These are phyloP conservation scores for Craterocephalus amniculus DNA, from an alignment of 2,797 vertebrate genomes.

Conservation along the genomic window DNA sequence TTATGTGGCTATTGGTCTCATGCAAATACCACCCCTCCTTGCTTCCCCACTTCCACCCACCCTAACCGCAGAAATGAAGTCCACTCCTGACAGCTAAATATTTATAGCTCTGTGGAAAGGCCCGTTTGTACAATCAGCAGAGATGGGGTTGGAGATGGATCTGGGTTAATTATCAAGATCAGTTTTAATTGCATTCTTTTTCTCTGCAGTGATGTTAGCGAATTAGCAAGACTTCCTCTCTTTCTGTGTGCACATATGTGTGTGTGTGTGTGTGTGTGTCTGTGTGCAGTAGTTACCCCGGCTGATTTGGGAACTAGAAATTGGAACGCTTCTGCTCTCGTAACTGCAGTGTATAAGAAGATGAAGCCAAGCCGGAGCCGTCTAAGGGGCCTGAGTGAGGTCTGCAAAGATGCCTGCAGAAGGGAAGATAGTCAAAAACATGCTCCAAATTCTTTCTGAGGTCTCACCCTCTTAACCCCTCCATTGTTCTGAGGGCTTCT, in stretches of 20 bases:
- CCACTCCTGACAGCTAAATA: constrained; percentile 72
- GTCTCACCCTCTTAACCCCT: constrained; percentile 78
- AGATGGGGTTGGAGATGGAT: constrained; percentile 74
- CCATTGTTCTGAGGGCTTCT: constrained; percentile 71
- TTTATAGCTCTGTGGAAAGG: constrained; percentile 72
- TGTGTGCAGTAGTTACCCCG: constrained; percentile 16
- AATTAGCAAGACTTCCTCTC: constrained; percentile 59
- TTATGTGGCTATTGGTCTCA: constrained; percentile 59
- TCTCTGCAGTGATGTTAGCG: constrained; percentile 63
- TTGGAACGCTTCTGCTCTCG: constrained; percentile 42
- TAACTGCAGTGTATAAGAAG: constrained; percentile 62
- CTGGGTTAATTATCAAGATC: constrained; percentile 78
- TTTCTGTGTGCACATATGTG: constrained; percentile 20
- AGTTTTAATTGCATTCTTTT: constrained; percentile 78
- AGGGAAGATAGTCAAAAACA: constrained; percentile 73
- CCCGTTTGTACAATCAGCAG: constrained; percentile 74
- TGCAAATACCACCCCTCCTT: constrained; percentile 33
- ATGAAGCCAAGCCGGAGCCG: constrained; percentile 54
- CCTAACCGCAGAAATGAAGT: constrained; percentile 65
- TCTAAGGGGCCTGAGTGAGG: constrained; percentile 41
- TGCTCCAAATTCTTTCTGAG: constrained; percentile 73
- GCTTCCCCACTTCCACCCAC: constrained; percentile 52
- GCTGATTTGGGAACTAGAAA: constrained; percentile 46
- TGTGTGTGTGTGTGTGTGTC: constrained; percentile 1
- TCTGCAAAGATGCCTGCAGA: constrained; percentile 69